A percentile compares a stretch with the other conserved stretches of the same genome.
Conservation (phyloP, 1,140 invertebrate species). For the Tetragnatha versicolor region DNA sequence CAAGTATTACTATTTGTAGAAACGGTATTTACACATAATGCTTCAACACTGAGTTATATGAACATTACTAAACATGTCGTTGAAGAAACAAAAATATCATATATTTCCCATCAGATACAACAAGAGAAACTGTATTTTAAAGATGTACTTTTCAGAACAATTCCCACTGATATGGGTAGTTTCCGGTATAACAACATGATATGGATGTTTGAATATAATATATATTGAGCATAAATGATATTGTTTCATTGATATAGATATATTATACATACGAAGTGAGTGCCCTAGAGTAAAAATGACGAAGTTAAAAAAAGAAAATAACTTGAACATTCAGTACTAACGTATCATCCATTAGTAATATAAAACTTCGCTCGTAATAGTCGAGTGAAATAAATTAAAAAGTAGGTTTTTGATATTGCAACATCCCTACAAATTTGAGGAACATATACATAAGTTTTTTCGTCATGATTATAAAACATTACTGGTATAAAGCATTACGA, state of each 20-base stretch:
- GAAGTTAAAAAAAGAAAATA: no score
- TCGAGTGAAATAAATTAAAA: no score
- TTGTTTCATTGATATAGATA: background rate
- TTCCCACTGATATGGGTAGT: background rate
- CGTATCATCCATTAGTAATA: no score
- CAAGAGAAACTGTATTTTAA: slow-evolving; percentile 25
- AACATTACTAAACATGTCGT: background rate
- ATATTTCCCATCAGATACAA: background rate
- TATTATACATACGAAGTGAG: no score
- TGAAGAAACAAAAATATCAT: slow-evolving; percentile 31
- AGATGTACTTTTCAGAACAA: slow-evolving; percentile 21
- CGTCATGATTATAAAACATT: no score
- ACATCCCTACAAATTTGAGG: no score
- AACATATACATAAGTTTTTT: no score
- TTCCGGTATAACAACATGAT: slow-evolving; percentile 29
- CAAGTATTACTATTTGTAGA: background rate
- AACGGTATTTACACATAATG: slow-evolving; percentile 23
- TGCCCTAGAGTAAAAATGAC: no score
- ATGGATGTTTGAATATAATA: slow-evolving; percentile 35
- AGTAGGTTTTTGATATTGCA: no score
- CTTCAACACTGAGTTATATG: slow-evolving; percentile 1
- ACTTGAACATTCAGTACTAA: no score
- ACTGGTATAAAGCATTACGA: no score
- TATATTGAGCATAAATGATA: slow-evolving; percentile 44
- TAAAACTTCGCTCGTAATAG: no score